Evolutionary conservation across 2,113 vertebrate species (phyloP).

Genomic region (Ceuthmochares aereus): DNA sequence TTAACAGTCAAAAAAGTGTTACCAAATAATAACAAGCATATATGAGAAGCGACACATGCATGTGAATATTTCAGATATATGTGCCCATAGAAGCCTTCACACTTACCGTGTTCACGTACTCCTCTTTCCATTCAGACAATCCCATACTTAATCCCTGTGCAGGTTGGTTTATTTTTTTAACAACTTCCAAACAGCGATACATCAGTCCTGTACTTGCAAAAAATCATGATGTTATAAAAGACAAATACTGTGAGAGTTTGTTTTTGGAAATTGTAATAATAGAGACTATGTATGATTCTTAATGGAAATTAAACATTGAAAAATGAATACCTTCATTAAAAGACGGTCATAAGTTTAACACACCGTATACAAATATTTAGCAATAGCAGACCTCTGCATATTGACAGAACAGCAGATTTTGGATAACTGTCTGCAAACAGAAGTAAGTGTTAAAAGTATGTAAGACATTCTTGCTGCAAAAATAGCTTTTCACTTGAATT

Average conservation of each 20-base stretch:
- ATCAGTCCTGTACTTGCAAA: background rate
- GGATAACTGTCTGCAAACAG: background rate
- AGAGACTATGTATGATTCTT: background rate
- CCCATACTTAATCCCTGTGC: rapidly evolving
- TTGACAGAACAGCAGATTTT: background rate
- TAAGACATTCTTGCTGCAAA: background rate
- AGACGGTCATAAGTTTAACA: background rate
- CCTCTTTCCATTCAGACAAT: background rate
- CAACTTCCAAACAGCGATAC: background rate
- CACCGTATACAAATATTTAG: background rate
- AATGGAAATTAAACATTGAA: background rate
- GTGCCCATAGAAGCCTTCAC: background rate
- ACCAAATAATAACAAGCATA: background rate
- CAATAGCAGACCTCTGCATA: background rate
- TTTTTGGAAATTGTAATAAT: background rate
- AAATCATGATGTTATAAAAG: background rate
- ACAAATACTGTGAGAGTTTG: background rate
- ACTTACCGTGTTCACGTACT: rapidly evolving
- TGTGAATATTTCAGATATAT: too few species aligned
- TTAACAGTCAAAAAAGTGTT: background rate
- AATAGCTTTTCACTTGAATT: background rate
- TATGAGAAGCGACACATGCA: background rate
- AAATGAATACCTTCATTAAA: background rate
- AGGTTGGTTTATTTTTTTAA: background rate
- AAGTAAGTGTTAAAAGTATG: background rate